Percentiles rank a stretch among this genome's conserved stretches.
Evolutionary conservation across 1,140 invertebrate genomes (phyloP).

Genomic region (Philopotamus ludificatus): DNA sequence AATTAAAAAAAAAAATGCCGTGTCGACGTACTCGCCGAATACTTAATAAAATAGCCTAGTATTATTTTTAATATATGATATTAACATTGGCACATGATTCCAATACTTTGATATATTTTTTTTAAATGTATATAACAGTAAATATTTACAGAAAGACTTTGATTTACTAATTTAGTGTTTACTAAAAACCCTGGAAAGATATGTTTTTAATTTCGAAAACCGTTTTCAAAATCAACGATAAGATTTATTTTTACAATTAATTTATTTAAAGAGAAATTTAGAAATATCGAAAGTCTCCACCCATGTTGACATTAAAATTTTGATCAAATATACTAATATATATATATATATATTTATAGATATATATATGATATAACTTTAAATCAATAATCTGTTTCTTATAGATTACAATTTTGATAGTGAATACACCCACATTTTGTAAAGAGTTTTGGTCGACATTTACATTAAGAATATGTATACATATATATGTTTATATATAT

Average conservation of each 20-base stretch:
- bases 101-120: slow-evolving; percentile 42
- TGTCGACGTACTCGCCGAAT: too few relatives aligned
- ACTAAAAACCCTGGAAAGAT: slow-evolving; percentile 43
- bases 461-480: slow-evolving; percentile 34
- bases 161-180: slow-evolving; percentile 42
- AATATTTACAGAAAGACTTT: slow-evolving; percentile 41
- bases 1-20: too few relatives aligned
- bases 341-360: slow-evolving; percentile 32
- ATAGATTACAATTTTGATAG: slow-evolving; percentile 38
- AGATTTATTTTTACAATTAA: slow-evolving; percentile 34
- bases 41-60: slow-evolving; percentile 39
- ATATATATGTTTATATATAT: slow-evolving; percentile 11
- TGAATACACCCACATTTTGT: slow-evolving; percentile 41
- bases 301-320: slow-evolving; percentile 30
- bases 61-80: slow-evolving; percentile 41
- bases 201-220: slow-evolving; percentile 43
- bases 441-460: slow-evolving; percentile 42
- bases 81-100: slow-evolving; percentile 42
- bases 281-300: slow-evolving; percentile 40
- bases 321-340: slow-evolving; percentile 27
- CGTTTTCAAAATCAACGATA: slow-evolving; percentile 40
- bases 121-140: slow-evolving; percentile 41
- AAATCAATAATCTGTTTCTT: slow-evolving; percentile 29
- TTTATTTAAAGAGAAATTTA: slow-evolving; percentile 38
- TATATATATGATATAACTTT: slow-evolving; percentile 22